A percentile compares a stretch with the other conserved stretches of the same genome.
Evolutionary conservation across 1,140 invertebrate species (phyloP).

Genomic region (Pissodes strobi): DNA sequence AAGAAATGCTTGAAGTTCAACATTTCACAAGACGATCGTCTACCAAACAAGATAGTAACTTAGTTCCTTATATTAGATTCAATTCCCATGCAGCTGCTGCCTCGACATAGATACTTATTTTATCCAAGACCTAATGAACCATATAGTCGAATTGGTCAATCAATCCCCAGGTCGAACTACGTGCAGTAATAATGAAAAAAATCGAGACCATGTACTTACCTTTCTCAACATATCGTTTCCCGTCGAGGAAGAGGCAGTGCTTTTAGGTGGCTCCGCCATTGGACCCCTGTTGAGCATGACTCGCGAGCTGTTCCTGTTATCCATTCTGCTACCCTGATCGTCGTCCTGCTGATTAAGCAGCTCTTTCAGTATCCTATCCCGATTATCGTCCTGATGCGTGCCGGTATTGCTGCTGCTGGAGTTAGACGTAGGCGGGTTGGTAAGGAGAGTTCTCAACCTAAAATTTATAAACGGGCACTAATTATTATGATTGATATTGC

Average conservation of each 20-base stretch:
- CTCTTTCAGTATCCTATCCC: slow-evolving; percentile 72
- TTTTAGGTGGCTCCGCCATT: slow-evolving; percentile 52
- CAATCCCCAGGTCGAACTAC: neutral
- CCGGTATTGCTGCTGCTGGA: slow-evolving; percentile 63
- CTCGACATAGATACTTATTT: too few species aligned
- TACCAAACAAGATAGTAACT: too few species aligned
- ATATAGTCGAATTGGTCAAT: too few species aligned
- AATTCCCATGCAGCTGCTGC: too few species aligned
- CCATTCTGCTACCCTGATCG: slow-evolving; percentile 63
- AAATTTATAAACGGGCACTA: too few species aligned
- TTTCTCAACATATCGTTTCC: slow-evolving; percentile 75
- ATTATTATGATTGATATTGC: too few species aligned
- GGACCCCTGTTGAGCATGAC: slow-evolving; percentile 45
- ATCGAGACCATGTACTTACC: slow-evolving; percentile 66
- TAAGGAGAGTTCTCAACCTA: slow-evolving; percentile 48
- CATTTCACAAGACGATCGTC: too few species aligned
- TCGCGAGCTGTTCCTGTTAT: slow-evolving; percentile 52
- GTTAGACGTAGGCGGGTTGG: slow-evolving; percentile 55
- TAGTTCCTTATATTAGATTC: too few species aligned
- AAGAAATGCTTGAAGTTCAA: too few species aligned
- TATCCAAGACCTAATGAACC: too few species aligned
- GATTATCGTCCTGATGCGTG: slow-evolving; percentile 56
- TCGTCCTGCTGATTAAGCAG: slow-evolving; percentile 83
- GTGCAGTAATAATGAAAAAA: slow-evolving; percentile 12
- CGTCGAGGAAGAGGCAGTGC: slow-evolving; percentile 52